Conservation (phyloP, 2,113 vertebrate species). For the Syngnathoides biaculeatus region DNA sequence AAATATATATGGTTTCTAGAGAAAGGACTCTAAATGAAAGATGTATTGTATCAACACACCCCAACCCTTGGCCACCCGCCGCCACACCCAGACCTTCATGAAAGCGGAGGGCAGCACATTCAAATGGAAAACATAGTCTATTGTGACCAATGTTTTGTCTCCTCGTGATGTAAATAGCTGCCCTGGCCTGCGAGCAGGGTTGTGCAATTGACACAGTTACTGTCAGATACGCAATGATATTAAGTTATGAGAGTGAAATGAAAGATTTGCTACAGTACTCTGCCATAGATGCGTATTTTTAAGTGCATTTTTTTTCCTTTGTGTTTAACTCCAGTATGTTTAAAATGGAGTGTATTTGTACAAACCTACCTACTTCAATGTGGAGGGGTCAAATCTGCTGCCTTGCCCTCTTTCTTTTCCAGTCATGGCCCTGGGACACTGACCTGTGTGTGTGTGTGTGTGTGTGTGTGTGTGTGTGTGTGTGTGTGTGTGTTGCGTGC, state of each 20-base stretch:
- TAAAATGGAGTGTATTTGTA: not conserved
- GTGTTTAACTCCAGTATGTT: not conserved
- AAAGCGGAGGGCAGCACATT: conserved; percentile 63
- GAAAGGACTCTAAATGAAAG: not conserved
- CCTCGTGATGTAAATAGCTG: conserved; percentile 65
- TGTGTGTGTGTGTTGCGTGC: too few relatives aligned
- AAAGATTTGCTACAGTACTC: not conserved
- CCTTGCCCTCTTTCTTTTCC: conserved; percentile 48
- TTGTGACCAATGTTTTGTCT: conserved; percentile 61
- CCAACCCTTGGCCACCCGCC: conserved; percentile 9
- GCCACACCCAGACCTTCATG: conserved; percentile 24
- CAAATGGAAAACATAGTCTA: conserved; percentile 67
- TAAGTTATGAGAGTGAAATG: conserved; percentile 5
- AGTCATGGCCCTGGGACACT: conserved; percentile 39
- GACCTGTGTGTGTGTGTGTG: not conserved
- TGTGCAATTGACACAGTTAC: conserved; percentile 30
- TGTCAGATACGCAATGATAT: conserved; percentile 24
- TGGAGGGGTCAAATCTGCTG: conserved; percentile 39
- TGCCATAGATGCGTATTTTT: not conserved
- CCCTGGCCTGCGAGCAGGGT: conserved; percentile 50
- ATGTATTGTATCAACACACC: conserved; percentile 59
- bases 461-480: too few relatives aligned
- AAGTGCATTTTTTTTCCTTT: not conserved
- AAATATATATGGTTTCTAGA: not conserved
- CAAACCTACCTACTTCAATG: conserved; percentile 14